Conservation (phyloP, 35 echinoderm and acorn worm species). For the Amphiura filiformis region DNA sequence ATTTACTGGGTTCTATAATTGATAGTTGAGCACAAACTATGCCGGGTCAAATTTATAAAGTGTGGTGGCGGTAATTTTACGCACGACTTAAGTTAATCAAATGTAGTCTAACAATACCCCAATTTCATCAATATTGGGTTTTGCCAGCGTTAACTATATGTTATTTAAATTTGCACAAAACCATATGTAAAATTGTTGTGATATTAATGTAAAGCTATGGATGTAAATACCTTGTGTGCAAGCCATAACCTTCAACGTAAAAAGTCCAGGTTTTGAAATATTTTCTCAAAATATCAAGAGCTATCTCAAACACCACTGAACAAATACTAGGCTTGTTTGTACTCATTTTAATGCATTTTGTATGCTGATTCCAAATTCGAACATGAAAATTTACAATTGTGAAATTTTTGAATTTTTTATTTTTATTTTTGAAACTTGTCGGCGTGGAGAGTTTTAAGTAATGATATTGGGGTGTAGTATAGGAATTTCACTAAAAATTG, state of each 20-base stretch:
- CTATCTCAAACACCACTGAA: too few species aligned
- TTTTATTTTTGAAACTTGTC: too few species aligned
- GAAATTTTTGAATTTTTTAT: too few species aligned
- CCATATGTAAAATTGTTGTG: not conserved
- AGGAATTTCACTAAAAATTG: not conserved
- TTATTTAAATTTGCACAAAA: constrained; percentile 2
- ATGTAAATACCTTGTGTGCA: not conserved
- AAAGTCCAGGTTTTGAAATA: too few species aligned
- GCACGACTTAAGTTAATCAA: not conserved
- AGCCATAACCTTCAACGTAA: too few species aligned
- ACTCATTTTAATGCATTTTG: too few species aligned
- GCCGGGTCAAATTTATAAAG: not conserved
- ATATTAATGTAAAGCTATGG: not conserved
- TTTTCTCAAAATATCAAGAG: too few species aligned
- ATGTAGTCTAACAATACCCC: not conserved
- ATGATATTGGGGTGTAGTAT: not conserved
- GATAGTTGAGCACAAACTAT: not conserved
- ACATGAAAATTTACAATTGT: too few species aligned
- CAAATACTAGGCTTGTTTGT: too few species aligned
- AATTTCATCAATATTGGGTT: not conserved
- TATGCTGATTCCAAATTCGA: too few species aligned
- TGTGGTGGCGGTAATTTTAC: not conserved
- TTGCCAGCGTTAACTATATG: not conserved
- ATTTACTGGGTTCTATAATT: too few species aligned
- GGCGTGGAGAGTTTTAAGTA: not conserved